Evolutionary conservation across 2,888 invertebrate species (phyloP).

Genomic region (Keiferia lycopersicella): DNA sequence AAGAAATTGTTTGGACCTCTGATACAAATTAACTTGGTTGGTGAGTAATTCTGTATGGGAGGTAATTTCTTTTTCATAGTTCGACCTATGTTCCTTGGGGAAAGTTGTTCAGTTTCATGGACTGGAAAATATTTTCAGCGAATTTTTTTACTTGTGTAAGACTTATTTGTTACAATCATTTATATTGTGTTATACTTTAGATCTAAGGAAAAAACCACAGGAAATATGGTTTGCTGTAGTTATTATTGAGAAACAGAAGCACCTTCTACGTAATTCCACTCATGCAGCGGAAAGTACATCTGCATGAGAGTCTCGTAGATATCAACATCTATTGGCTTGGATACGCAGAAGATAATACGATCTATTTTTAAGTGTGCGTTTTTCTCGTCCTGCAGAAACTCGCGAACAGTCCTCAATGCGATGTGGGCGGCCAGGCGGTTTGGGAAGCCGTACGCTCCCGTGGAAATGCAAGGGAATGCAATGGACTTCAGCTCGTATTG

Average conservation of each 20-base stretch:
- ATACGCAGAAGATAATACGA: constrained; percentile 90
- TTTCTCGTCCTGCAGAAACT: constrained; percentile 78
- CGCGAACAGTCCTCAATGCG: constrained; percentile 84
- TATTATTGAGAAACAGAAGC: constrained; percentile 39
- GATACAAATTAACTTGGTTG: too few species aligned
- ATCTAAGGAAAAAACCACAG: too few species aligned
- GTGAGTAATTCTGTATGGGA: too few species aligned
- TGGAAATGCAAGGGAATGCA: constrained; percentile 95
- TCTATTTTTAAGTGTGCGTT: constrained; percentile 83
- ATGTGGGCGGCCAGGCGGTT: constrained; percentile 88
- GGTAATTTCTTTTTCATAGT: too few species aligned
- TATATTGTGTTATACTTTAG: too few species aligned
- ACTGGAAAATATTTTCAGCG: too few species aligned
- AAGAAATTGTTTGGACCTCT: too few species aligned
- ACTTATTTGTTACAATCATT: too few species aligned
- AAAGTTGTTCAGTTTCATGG: too few species aligned
- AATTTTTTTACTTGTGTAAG: too few species aligned
- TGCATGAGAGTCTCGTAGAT: constrained; percentile 87
- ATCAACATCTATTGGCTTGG: constrained; percentile 85
- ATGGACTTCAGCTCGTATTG: constrained; percentile 83
- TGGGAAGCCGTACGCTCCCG: constrained; percentile 94
- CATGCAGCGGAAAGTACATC: constrained; percentile 85
- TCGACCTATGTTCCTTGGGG: too few species aligned
- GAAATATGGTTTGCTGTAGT: too few species aligned
- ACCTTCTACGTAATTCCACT: constrained; percentile 50